Evolutionary conservation across 2,113 vertebrate genomes (phyloP), one percentile per base, ranked within the genome.

Genomic region (Planiliza haematocheilus): DNA sequence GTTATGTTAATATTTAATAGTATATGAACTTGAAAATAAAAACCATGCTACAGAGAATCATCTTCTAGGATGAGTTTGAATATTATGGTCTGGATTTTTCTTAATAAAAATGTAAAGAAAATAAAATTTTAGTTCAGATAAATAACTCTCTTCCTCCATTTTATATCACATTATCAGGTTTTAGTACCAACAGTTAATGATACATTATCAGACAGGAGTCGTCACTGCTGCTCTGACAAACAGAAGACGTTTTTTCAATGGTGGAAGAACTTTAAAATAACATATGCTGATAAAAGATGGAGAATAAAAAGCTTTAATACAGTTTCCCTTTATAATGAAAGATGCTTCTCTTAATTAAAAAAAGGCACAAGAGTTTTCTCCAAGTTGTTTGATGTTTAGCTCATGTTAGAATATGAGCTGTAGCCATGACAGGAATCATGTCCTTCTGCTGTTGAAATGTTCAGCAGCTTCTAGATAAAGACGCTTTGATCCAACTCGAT

Each of bases 101-200:
- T 39, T 7, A 55, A 45, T 38, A 7, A 52, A 50, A 41, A 61
- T 56, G 17, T 24, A 41, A 20, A 37, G 17, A 74, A 55, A 49
- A 64, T 45, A 43, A 46, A 57, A 21, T 53, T 30, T 34, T 16
- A 50, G 20, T 55, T 49, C 18, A 76, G 17, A 17, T 17, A 66
- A 52, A 38, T 64, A 37, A 77, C n/a, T 21, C 30, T 74, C 39
- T 41, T 65, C 30, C 24, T 48, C 50, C 38, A 38, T 8, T 11
- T 38, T 57, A 11, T 1, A 45, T 83, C 20, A 86, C 74, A 57
- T 83, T 70, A 51, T 45, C 66, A 59, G 68, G 74, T 70, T 62
- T 66, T 50, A 63, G 20, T 42, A 66, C 18, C 38, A 56, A 68
- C 18, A 56, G 7, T n/a, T 58, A 30, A 30, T 30, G 24, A 30